Percentiles rank a stretch among this genome's conserved stretches.
phyloP scores from a whole-genome alignment of 1,140 invertebrate species.

The Calosoma granatense region DNA sequence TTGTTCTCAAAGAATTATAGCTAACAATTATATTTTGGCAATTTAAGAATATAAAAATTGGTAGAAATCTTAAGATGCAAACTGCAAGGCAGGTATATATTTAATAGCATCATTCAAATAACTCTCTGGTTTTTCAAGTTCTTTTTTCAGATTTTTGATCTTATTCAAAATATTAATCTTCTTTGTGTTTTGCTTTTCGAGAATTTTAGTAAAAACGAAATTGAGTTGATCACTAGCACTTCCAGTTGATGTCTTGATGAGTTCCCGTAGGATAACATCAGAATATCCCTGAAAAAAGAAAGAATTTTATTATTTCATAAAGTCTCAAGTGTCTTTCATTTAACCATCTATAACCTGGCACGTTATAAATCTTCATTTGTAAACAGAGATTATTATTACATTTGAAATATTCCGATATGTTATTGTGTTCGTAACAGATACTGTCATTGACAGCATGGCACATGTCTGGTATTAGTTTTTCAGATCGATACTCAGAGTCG shows the following conservation, averaged over 20 bases:
- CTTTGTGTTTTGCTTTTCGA: conserved; percentile 38
- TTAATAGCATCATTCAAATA: conserved; percentile 38
- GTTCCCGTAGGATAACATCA: conserved; percentile 34
- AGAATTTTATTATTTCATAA: not conserved
- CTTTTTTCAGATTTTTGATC: conserved; percentile 38
- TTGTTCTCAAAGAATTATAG: too few species aligned
- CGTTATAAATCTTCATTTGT: not conserved
- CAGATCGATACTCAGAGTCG: too few species aligned
- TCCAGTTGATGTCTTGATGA: conserved; percentile 36
- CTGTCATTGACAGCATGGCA: too few species aligned
- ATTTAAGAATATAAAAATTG: not conserved
- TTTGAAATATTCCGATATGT: too few species aligned
- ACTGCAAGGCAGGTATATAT: conserved; percentile 32
- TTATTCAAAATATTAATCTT: conserved; percentile 41
- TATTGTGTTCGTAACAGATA: too few species aligned
- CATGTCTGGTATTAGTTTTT: too few species aligned
- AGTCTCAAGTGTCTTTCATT: conserved; percentile 1
- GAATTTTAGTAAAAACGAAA: conserved; percentile 37
- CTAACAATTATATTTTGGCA: too few species aligned
- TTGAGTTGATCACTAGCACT: conserved; percentile 39
- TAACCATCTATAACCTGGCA: conserved; percentile 1
- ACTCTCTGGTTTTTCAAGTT: conserved; percentile 38
- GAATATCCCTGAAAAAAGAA: conserved; percentile 39
- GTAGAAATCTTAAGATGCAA: conserved; percentile 13
- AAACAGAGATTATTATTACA: too few species aligned